Evolutionary conservation across 2,888 invertebrate genomes (phyloP), one percentile per base, ranked within the genome.

Genomic region (Nymphalis c-album): DNA sequence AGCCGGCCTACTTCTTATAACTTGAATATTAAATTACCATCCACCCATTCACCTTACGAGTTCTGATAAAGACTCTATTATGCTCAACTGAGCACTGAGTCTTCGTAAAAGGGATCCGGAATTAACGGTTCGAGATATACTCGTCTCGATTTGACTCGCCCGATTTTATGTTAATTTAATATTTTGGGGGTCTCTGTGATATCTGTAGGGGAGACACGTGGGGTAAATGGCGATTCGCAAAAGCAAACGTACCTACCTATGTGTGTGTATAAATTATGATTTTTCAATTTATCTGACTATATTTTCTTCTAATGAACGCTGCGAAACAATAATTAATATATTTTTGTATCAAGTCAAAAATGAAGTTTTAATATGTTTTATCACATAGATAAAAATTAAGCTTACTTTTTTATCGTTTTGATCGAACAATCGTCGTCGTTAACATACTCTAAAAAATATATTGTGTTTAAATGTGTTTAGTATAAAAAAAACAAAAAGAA

Each of bases 141-240:
- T 73, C 74, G 73, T 75, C 75, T 75, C 86, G 85, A 87, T 89
- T 90, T 87, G 87, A 87, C 85, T 85, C 76, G 72, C 69, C 70
- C 65, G 35, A 57, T 57, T 76, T 89, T 88, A 87, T 89, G 90
- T 89, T 90, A 87, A 90, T 88, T 87, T 87, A 87, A 88, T 84
- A 86, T 77, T 76, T 78, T 81, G 82, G 78, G 57, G 57, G 55
- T 31, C 31, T 35, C 48, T 48, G 53, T 40, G 57, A 40, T 40
- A 40, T 40, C 18, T 40, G 57, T 57, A 57, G 57, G 57, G 57
- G 57, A 57, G 57, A 18, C 57, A 40, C 57, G 57, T 57, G 57
- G 57, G 57, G 57, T 40, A 57, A 40, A 57, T 57, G 57, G 31
- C 40, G 57, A 57, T 40, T 57, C 40, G 57, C 18, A 40, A 57